Percentiles rank a stretch among this genome's conserved stretches.
Conservation (phyloP, 1,140 invertebrate genomes). For the Drosophila lacteicornis region DNA sequence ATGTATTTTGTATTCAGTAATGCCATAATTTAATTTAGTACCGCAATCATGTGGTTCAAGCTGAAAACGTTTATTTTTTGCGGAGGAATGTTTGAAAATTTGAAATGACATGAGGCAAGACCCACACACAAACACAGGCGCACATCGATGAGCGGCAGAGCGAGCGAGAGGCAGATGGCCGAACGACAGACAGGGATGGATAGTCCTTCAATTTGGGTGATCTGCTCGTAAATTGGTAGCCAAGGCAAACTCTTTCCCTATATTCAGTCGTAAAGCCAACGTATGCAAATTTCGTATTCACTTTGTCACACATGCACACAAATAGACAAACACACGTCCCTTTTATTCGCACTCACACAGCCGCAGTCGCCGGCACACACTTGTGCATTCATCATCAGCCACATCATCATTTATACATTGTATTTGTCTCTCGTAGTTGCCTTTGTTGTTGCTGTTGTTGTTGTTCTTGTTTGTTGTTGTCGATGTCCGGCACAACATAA, state of each 20-base stretch:
- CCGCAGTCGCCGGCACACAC: constrained; percentile 29
- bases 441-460: constrained; percentile 28
- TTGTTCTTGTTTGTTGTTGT: constrained; percentile 32
- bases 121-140: constrained; percentile 28
- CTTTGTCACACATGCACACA: constrained; percentile 65
- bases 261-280: constrained; percentile 75
- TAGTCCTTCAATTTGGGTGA: constrained; percentile 69
- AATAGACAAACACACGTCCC: constrained; percentile 52
- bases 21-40: constrained; percentile 78
- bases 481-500: constrained; percentile 65
- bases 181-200: constrained; percentile 23
- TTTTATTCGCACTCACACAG: constrained; percentile 33
- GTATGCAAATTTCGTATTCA: constrained; percentile 81
- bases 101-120: constrained; percentile 45
- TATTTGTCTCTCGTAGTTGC: constrained; percentile 63
- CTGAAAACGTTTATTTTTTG: constrained; percentile 53
- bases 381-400: constrained; percentile 76
- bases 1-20: constrained; percentile 60
- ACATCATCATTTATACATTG: constrained; percentile 82
- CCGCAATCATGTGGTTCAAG: constrained; percentile 77
- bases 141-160: neutral
- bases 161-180: neutral
- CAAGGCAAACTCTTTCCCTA: constrained; percentile 56
- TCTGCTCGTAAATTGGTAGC: constrained; percentile 57
- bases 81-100: constrained; percentile 62